Percentiles rank a stretch among this genome's conserved stretches.
Conservation (phyloP, 2,888 invertebrate species). For the Disparrhopalites patrizii region DNA sequence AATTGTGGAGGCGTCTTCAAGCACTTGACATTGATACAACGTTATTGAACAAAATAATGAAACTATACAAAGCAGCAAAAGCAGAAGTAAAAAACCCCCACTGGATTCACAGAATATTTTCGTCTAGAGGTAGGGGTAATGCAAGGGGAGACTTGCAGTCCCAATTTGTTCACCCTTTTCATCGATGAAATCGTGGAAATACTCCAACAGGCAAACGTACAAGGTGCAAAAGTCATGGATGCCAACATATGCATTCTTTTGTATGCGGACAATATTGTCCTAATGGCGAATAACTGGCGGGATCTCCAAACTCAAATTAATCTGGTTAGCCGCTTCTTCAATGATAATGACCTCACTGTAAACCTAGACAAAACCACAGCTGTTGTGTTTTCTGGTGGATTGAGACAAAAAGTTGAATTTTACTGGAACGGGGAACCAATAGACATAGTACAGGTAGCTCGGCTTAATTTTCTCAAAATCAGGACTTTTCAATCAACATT, state of each 20-base stretch:
- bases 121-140: background rate
- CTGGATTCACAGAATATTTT: background rate
- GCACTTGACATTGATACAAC: background rate
- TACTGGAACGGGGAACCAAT: background rate
- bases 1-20: background rate
- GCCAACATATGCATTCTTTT: background rate
- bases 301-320: conserved; percentile 1
- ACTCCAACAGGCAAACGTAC: background rate
- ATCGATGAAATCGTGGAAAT: background rate
- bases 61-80: background rate
- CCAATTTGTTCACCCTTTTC: background rate
- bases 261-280: background rate
- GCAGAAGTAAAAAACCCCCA: background rate
- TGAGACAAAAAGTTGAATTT: background rate
- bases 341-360: background rate
- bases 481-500: background rate
- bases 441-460: background rate
- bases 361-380: conserved; percentile 4
- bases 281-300: background rate
- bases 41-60: background rate
- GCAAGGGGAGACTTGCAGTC: background rate
- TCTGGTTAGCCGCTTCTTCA: background rate
- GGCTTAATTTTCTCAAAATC: background rate
- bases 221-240: background rate
- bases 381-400: background rate